Evolutionary conservation across 2,113 vertebrate genomes (phyloP).

Genomic region (Phoenicopterus ruber): DNA sequence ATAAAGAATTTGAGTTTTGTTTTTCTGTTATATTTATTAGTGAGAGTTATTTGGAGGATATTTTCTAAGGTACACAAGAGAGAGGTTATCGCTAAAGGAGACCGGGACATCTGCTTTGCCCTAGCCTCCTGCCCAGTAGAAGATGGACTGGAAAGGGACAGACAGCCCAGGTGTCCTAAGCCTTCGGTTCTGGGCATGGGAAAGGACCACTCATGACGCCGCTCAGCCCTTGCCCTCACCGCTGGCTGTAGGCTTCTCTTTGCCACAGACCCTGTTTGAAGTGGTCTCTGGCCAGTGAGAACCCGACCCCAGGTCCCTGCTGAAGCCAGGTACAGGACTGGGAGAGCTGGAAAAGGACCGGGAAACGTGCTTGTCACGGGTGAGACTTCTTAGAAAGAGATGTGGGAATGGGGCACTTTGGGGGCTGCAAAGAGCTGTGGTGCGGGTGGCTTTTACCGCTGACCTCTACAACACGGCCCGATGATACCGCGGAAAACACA

Average conservation of each 20-base stretch:
- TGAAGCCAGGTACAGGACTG: background rate
- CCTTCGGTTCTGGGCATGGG: background rate
- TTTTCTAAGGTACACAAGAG: no score
- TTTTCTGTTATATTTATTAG: no score
- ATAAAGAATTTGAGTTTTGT: no score
- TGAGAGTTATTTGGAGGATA: no score
- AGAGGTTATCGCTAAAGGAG: background rate
- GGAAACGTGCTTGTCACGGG: rapidly evolving
- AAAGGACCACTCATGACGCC: rapidly evolving
- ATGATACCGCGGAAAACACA: rapidly evolving
- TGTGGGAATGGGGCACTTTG: rapidly evolving
- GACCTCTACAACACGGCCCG: rapidly evolving
- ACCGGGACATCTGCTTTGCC: background rate
- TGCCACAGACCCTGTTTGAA: rapidly evolving
- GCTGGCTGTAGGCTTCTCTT: background rate
- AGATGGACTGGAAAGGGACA: background rate
- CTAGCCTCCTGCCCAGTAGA: rapidly evolving
- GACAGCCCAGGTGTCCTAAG: background rate
- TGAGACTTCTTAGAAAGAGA: no score
- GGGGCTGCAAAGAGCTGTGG: background rate
- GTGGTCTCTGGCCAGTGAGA: background rate
- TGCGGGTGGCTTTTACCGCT: background rate
- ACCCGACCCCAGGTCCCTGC: rapidly evolving
- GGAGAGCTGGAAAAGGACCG: background rate
- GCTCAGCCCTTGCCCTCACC: background rate